Percentiles rank a stretch among this genome's conserved stretches.
These are phyloP conservation scores for Saccostrea echinata DNA, from an alignment of 1,140 invertebrate genomes.

Conservation along the genomic window DNA sequence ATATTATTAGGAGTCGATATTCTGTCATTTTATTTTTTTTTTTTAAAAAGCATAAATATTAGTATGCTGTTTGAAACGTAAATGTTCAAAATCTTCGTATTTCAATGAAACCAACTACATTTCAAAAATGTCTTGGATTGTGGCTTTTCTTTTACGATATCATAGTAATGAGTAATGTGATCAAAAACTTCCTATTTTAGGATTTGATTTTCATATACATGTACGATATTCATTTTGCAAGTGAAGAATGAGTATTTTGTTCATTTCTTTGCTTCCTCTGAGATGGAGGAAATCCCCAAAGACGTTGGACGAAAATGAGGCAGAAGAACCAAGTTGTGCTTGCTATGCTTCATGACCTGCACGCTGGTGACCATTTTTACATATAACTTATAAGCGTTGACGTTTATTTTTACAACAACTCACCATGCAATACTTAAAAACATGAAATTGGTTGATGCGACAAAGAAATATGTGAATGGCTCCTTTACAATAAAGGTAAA, in stretches of 20 bases:
- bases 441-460: background rate
- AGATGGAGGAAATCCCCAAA: slow-evolving; percentile 83
- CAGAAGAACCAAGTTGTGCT: slow-evolving; percentile 86
- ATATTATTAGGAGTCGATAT: no score
- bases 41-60: no score
- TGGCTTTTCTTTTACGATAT: no score
- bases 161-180: no score
- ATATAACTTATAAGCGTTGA: slow-evolving; percentile 84
- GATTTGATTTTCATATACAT: no score
- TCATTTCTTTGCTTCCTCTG: slow-evolving; percentile 86
- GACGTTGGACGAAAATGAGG: slow-evolving; percentile 85
- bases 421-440: background rate
- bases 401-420: slow-evolving; percentile 60
- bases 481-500: no score
- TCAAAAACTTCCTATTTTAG: no score
- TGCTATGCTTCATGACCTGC: slow-evolving; percentile 84
- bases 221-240: slow-evolving; percentile 79
- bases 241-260: slow-evolving; percentile 89
- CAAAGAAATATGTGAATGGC: background rate
- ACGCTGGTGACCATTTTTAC: slow-evolving; percentile 85
- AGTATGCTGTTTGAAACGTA: no score
- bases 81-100: no score
- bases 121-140: no score
- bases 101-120: no score
- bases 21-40: no score